Conservation (phyloP, 2,113 vertebrate genomes). For the Macrotis lagotis region DNA sequence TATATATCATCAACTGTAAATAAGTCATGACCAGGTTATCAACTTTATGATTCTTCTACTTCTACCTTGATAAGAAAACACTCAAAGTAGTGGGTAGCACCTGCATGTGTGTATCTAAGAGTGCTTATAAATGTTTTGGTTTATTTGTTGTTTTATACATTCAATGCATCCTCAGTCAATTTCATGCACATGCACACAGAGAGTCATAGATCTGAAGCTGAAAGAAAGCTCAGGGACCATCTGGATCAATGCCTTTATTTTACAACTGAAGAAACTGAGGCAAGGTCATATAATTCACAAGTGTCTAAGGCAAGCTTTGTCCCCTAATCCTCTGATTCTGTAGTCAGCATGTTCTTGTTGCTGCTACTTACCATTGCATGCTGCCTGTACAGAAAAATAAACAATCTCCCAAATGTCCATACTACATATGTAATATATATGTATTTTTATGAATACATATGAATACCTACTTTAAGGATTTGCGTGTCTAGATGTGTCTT, state of each 20-base stretch:
- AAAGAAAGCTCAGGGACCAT: background rate
- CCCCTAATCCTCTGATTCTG: background rate
- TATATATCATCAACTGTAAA: background rate
- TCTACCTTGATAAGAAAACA: background rate
- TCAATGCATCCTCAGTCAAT: background rate
- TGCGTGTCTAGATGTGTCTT: background rate
- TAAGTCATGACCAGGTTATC: background rate
- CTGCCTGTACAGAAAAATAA: background rate
- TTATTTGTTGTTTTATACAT: background rate
- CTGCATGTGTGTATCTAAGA: background rate
- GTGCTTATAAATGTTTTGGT: background rate
- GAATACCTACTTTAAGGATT: background rate
- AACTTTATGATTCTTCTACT: background rate
- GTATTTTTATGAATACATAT: conserved; percentile 26
- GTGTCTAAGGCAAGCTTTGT: background rate
- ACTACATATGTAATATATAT: background rate
- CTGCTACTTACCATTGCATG: background rate
- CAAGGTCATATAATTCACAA: background rate
- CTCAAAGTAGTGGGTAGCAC: background rate
- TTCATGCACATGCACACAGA: background rate
- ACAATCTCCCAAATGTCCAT: background rate
- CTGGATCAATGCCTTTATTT: background rate
- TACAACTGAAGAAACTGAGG: background rate
- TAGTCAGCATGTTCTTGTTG: background rate
- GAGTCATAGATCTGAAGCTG: background rate